A percentile compares a stretch with the other conserved stretches of the same genome.
Conservation (phyloP, 2,113 vertebrate genomes). For the Hypomesus transpacificus region DNA sequence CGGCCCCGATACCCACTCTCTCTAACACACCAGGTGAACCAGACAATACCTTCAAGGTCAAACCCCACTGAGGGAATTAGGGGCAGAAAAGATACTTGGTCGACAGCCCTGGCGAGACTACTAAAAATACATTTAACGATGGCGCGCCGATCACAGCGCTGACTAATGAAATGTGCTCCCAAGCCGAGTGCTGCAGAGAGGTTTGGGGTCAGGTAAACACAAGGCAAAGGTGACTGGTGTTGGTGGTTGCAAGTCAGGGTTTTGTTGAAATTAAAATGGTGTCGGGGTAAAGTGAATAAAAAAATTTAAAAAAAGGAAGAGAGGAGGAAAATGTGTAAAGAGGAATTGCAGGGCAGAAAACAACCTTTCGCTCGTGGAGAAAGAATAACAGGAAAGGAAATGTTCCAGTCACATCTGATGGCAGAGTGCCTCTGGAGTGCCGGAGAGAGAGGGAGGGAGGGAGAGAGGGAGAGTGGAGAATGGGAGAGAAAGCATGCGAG, state of each 20-base stretch:
- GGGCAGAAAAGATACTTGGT: background rate
- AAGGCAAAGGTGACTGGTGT: background rate
- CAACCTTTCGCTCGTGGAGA: background rate
- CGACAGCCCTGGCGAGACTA: background rate
- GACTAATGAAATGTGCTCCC: background rate
- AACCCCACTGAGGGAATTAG: background rate
- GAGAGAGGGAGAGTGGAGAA: too few relatives aligned
- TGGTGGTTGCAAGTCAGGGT: background rate
- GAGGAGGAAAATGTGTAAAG: background rate
- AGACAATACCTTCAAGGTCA: slow-evolving; percentile 1
- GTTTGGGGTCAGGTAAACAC: background rate
- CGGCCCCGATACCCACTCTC: too few relatives aligned
- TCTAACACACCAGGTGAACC: background rate
- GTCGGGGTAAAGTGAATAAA: background rate
- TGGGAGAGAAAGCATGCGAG: too few relatives aligned
- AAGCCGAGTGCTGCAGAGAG: background rate
- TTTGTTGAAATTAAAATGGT: background rate
- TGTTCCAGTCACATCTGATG: slow-evolving; percentile 4
- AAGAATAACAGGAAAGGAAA: slow-evolving; percentile 6
- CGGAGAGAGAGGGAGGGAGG: too few relatives aligned
- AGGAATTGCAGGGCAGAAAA: background rate
- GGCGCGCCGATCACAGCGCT: background rate
- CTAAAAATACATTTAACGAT: background rate
- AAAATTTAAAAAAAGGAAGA: background rate
- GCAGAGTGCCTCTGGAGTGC: background rate